Conservation (phyloP, 2,113 vertebrate genomes). For the Mastomys natalensis region DNA sequence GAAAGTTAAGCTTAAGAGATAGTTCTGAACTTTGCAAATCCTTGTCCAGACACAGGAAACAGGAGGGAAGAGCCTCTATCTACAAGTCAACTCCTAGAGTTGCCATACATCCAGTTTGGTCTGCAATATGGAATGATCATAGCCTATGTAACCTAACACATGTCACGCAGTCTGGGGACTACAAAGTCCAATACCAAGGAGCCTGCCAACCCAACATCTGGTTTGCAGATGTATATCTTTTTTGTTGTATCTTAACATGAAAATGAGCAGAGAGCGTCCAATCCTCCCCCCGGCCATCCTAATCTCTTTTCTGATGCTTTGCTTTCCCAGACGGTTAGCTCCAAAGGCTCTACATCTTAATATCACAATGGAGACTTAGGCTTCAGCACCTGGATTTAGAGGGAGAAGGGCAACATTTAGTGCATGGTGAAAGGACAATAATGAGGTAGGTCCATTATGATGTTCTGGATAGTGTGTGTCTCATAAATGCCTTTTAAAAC, state of each 20-base stretch:
- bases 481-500: not conserved
- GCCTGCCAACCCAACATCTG: not conserved
- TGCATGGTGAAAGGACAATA: not conserved
- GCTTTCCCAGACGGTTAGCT: not conserved
- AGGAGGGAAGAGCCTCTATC: not conserved
- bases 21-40: not conserved
- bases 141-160: not conserved
- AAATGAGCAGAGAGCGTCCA: not conserved
- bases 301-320: not conserved
- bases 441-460: not conserved
- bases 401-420: not conserved
- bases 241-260: not conserved
- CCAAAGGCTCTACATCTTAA: not conserved
- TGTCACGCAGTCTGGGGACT: not conserved
- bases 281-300: not conserved
- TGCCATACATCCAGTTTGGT: not conserved
- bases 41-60: not conserved
- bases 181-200: not conserved
- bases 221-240: not conserved
- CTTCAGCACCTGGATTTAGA: no score
- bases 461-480: not conserved
- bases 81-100: not conserved
- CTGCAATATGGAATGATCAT: not conserved
- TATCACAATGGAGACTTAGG: not conserved
- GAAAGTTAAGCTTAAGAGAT: not conserved